These are phyloP conservation scores for Phymorhynchus buccinoides DNA, from an alignment of 1,140 invertebrate genomes.

Conservation along the genomic window DNA sequence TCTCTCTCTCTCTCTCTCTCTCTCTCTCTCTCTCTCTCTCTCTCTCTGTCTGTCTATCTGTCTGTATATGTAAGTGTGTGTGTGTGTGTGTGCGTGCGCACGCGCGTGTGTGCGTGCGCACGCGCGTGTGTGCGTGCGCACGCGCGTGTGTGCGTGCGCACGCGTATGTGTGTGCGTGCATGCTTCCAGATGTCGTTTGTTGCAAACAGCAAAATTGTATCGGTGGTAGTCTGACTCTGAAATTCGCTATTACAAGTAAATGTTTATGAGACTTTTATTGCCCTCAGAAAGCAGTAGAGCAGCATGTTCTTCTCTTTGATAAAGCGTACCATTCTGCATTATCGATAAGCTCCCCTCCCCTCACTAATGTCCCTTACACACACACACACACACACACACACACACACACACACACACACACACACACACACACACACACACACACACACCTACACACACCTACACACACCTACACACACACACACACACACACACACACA, in stretches of 20 bases:
- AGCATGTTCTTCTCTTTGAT: too few relatives aligned
- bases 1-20: background rate
- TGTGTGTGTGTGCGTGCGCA: background rate
- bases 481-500: constrained; percentile 13
- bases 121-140: background rate
- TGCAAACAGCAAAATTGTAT: too few relatives aligned
- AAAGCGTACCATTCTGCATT: too few relatives aligned
- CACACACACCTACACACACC: constrained; percentile 25
- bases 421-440: constrained; percentile 16
- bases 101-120: background rate
- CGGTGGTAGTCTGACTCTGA: too few relatives aligned
- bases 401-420: constrained; percentile 30
- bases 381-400: background rate
- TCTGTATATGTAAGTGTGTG: background rate
- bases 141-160: background rate
- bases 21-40: background rate
- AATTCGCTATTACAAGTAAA: too few relatives aligned
- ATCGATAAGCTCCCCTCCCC: too few relatives aligned
- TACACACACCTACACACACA: constrained; percentile 30
- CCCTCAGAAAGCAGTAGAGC: background rate
- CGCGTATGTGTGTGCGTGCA: background rate
- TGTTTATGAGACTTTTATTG: too few relatives aligned
- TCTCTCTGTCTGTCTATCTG: too few relatives aligned
- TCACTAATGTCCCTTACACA: background rate
- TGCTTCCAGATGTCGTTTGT: background rate